Percentiles rank a stretch among this genome's conserved stretches.
phyloP scores from a whole-genome alignment of 2,888 invertebrate species.

The Drosophila yooni region DNA sequence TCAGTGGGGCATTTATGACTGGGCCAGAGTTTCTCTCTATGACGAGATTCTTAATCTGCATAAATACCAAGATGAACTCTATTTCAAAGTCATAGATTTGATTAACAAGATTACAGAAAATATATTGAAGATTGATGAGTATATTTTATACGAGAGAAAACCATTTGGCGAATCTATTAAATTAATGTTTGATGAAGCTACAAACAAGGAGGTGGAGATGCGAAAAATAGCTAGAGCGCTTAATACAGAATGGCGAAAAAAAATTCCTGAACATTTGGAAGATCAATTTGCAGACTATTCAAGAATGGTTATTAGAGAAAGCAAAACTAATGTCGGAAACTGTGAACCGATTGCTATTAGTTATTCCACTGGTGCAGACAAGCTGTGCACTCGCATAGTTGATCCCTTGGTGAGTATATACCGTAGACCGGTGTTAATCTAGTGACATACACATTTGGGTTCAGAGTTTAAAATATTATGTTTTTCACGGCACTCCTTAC shows the following conservation, averaged over 20 bases:
- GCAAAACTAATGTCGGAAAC: slow-evolving; percentile 88
- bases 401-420: slow-evolving; percentile 91
- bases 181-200: slow-evolving; percentile 88
- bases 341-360: slow-evolving; percentile 93
- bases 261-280: slow-evolving; percentile 82
- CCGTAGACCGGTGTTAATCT: too few species aligned
- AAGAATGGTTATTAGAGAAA: slow-evolving; percentile 87
- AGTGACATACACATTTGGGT: too few species aligned
- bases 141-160: slow-evolving; percentile 38
- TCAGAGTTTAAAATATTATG: too few species aligned
- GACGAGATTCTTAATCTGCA: slow-evolving; percentile 86
- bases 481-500: too few species aligned
- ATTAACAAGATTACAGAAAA: slow-evolving; percentile 26
- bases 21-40: slow-evolving; percentile 50
- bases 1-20: slow-evolving; percentile 53
- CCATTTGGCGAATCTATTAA: slow-evolving; percentile 89
- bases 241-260: slow-evolving; percentile 87
- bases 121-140: slow-evolving; percentile 37
- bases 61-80: slow-evolving; percentile 88
- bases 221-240: slow-evolving; percentile 87
- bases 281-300: slow-evolving; percentile 87
- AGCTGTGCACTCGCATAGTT: slow-evolving; percentile 91
- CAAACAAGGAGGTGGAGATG: accelerated
- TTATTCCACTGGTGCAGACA: slow-evolving; percentile 91
- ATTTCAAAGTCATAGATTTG: slow-evolving; percentile 24